Conservation (phyloP, 2,888 invertebrate genomes). For the Eilema sororculum region DNA sequence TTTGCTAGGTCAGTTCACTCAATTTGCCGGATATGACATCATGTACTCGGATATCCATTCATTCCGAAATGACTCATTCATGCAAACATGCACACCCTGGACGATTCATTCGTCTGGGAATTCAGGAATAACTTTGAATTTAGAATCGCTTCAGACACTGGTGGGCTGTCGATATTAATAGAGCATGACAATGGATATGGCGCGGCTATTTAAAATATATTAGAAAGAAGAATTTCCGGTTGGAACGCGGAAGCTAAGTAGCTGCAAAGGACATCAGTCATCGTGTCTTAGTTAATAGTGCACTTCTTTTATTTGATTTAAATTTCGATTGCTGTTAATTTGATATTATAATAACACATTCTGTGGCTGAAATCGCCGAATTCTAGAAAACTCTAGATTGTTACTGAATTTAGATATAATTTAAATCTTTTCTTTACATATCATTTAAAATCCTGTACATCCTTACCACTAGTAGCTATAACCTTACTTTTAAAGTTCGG, state of each 20-base stretch:
- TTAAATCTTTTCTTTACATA: too few relatives aligned
- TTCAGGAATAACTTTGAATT: constrained; percentile 19
- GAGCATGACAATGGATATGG: constrained; percentile 16
- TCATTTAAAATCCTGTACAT: too few relatives aligned
- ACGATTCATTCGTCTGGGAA: constrained; percentile 24
- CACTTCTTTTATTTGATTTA: background rate
- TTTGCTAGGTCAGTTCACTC: constrained; percentile 10
- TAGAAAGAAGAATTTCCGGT: background rate
- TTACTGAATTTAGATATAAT: too few relatives aligned
- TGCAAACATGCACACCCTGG: constrained; percentile 4
- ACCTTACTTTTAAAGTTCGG: too few relatives aligned
- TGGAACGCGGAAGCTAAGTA: constrained; percentile 17
- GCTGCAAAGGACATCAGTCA: background rate
- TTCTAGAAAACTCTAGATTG: too few relatives aligned
- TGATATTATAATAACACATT: too few relatives aligned
- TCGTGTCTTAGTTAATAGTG: background rate
- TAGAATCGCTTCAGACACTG: constrained; percentile 10
- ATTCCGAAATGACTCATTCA: constrained; percentile 20
- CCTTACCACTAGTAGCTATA: too few relatives aligned
- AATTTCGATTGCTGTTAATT: too few relatives aligned
- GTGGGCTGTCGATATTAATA: constrained; percentile 25
- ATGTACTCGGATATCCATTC: constrained; percentile 15
- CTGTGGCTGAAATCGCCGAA: too few relatives aligned
- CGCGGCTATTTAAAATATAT: constrained; percentile 2
- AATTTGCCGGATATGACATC: constrained; percentile 11